A percentile compares a stretch with the other conserved stretches of the same genome.
phyloP scores from a whole-genome alignment of 2,113 vertebrate species.

The Carollia perspicillata region DNA sequence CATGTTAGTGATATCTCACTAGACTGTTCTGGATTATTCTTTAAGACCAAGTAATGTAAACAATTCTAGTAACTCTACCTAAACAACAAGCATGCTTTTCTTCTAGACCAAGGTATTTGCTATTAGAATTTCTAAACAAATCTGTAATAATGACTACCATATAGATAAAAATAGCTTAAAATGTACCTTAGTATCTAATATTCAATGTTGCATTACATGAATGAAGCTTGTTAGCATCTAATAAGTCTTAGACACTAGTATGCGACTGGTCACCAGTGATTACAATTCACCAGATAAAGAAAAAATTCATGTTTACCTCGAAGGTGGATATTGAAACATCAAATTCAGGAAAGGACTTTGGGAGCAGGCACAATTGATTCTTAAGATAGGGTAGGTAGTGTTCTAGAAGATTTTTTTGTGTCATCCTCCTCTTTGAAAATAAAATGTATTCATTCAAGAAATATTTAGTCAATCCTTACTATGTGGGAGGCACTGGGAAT shows the following conservation, averaged over 20 bases:
- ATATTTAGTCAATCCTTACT: background rate
- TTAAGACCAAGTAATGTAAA: background rate
- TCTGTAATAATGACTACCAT: background rate
- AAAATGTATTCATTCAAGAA: background rate
- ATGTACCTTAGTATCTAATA: background rate
- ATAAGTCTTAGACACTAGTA: background rate
- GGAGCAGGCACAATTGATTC: background rate
- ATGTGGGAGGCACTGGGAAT: background rate
- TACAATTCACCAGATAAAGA: background rate
- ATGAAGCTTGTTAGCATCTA: background rate
- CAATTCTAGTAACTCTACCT: conserved; percentile 20
- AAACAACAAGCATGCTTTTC: background rate
- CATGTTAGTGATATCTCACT: background rate
- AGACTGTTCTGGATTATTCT: background rate
- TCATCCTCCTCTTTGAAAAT: background rate
- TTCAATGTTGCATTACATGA: background rate
- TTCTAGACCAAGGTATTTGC: conserved; percentile 6
- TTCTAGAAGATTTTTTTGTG: background rate
- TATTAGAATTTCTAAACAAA: conserved; percentile 28
- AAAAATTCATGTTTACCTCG: background rate
- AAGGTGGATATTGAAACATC: background rate
- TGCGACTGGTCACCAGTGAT: background rate
- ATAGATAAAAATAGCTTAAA: background rate
- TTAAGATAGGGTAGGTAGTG: background rate
- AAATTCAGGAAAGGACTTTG: background rate